Evolutionary conservation across 2,888 invertebrate genomes (phyloP).

Genomic region (Sphecodes monilicornis): DNA sequence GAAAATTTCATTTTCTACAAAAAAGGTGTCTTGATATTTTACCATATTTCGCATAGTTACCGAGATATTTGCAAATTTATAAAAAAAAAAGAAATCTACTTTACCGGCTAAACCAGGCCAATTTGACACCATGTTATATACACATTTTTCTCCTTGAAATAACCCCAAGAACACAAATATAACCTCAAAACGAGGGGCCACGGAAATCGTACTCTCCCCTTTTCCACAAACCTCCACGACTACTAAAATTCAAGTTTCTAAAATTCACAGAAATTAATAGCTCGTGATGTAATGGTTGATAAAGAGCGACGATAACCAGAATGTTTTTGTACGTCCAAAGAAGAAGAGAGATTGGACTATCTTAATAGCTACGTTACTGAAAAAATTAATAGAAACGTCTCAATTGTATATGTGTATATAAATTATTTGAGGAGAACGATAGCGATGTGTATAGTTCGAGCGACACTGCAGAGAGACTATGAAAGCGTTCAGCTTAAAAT

Average conservation of each 20-base stretch:
- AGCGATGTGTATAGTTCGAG: neutral
- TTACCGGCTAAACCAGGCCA: no score
- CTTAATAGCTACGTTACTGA: neutral
- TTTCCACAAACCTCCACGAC: neutral
- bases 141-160: no score
- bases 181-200: no score
- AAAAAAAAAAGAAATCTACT: no score
- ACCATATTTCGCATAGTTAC: no score
- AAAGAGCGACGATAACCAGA: neutral
- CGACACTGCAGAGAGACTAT: neutral
- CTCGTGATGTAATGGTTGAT: neutral
- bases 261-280: neutral
- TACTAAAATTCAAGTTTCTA: no score
- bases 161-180: no score
- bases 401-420: neutral
- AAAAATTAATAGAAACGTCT: neutral
- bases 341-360: neutral
- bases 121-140: no score
- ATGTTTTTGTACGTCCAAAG: neutral
- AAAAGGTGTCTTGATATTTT: no score
- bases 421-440: neutral
- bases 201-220: no score
- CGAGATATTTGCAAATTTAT: no score
- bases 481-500: neutral
- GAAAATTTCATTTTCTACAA: no score